Percentiles rank a stretch among this genome's conserved stretches.
Evolutionary conservation across 2,797 vertebrate genomes (phyloP).

Genomic region (Silurus aristotelis): DNA sequence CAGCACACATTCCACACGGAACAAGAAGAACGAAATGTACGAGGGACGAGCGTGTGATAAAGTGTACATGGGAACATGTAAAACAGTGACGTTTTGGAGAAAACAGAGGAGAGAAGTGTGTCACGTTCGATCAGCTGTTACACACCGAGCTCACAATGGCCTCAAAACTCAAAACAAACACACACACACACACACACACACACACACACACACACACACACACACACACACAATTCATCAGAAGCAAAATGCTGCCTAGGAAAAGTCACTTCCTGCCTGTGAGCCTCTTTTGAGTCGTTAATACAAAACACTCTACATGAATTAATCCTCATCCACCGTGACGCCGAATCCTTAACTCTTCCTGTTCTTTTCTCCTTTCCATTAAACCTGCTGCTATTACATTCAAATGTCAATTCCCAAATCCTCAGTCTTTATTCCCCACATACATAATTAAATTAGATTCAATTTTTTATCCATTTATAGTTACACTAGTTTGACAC

Average conservation of each 20-base stretch:
- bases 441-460: neutral
- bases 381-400: neutral
- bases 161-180: slow-evolving; percentile 32
- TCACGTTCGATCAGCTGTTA: slow-evolving; percentile 70
- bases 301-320: neutral
- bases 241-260: neutral
- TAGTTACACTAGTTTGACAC: neutral
- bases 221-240: neutral
- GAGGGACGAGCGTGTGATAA: neutral
- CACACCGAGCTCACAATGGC: slow-evolving; percentile 59
- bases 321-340: neutral
- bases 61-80: too few species aligned
- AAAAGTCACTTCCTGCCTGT: neutral
- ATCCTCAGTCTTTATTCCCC: neutral
- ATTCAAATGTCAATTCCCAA: neutral
- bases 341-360: neutral
- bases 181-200: slow-evolving; percentile 23
- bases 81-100: neutral
- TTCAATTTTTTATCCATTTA: neutral
- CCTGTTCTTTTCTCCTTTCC: neutral
- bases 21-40: neutral
- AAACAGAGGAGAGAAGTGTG: slow-evolving; percentile 64
- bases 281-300: neutral
- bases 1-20: neutral
- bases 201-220: slow-evolving; percentile 10